Evolutionary conservation across 2,797 vertebrate species (phyloP).

Genomic region (Sebastes elongatus): DNA sequence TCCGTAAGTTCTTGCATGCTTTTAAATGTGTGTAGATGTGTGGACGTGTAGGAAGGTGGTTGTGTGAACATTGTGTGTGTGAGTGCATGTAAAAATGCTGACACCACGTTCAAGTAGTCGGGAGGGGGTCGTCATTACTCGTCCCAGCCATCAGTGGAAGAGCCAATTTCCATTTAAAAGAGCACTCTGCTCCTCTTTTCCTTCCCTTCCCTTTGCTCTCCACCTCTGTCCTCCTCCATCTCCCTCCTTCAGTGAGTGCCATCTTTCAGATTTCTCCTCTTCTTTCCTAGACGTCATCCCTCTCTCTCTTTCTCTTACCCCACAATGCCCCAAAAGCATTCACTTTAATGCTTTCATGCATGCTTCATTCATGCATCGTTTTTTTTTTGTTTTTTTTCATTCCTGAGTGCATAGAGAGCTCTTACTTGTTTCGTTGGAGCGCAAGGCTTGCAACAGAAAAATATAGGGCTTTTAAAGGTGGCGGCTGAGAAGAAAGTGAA

Average conservation of each 20-base stretch:
- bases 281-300: not conserved
- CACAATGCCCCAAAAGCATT: constrained; percentile 34
- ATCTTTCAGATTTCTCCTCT: constrained; percentile 40
- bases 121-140: constrained; percentile 58
- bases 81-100: constrained; percentile 39
- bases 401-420: constrained; percentile 37
- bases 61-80: constrained; percentile 3
- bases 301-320: not conserved
- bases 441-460: not conserved
- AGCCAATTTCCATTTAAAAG: constrained; percentile 69
- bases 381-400: not conserved
- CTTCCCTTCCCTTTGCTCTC: constrained; percentile 18
- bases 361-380: constrained; percentile 20
- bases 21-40: constrained; percentile 38
- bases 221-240: constrained; percentile 29
- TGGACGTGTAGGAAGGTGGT: constrained; percentile 5
- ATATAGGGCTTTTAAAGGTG: constrained; percentile 1
- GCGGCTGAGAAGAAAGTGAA: not conserved
- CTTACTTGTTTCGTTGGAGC: constrained; percentile 7
- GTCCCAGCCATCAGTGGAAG: constrained; percentile 54
- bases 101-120: constrained; percentile 29
- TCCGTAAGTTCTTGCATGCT: constrained; percentile 38
- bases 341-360: constrained; percentile 42
- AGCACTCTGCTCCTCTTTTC: constrained; percentile 47
- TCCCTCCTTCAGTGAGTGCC: constrained; percentile 35